These are phyloP conservation scores for Phylloscopus trochilus DNA, from an alignment of 2,113 vertebrate species.

Conservation along the genomic window DNA sequence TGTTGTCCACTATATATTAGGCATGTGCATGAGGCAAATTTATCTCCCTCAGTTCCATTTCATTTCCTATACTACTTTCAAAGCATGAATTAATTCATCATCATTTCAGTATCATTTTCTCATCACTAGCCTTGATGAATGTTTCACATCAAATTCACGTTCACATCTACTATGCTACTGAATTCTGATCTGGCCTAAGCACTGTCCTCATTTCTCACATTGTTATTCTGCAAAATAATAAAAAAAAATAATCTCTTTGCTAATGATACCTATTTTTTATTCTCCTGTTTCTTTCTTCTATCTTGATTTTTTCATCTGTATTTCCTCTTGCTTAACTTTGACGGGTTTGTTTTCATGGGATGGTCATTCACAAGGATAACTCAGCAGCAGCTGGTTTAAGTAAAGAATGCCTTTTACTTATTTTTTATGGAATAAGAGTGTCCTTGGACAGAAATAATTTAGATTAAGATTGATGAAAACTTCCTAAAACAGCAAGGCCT, in stretches of 20 bases:
- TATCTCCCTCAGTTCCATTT: neutral
- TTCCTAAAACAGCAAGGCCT: neutral
- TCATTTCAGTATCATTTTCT: neutral
- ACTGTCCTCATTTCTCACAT: neutral
- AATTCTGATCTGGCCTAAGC: neutral
- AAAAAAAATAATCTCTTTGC: neutral
- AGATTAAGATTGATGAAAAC: neutral
- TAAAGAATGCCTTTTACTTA: neutral
- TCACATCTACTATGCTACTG: neutral
- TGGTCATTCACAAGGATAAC: neutral
- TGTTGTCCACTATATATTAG: neutral
- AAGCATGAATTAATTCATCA: neutral
- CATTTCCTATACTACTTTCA: neutral
- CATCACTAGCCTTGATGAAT: neutral
- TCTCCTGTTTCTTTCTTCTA: neutral
- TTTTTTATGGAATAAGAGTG: neutral
- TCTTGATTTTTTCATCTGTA: neutral
- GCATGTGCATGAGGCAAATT: neutral
- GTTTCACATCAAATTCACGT: neutral
- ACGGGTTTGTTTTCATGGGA: neutral
- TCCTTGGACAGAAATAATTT: neutral
- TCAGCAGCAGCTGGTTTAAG: neutral
- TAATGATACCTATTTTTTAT: neutral
- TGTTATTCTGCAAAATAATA: neutral
- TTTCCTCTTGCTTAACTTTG: neutral